Base-by-base conservation (phyloP, 1,140 invertebrate species). In the Achroia grisella region DNA sequence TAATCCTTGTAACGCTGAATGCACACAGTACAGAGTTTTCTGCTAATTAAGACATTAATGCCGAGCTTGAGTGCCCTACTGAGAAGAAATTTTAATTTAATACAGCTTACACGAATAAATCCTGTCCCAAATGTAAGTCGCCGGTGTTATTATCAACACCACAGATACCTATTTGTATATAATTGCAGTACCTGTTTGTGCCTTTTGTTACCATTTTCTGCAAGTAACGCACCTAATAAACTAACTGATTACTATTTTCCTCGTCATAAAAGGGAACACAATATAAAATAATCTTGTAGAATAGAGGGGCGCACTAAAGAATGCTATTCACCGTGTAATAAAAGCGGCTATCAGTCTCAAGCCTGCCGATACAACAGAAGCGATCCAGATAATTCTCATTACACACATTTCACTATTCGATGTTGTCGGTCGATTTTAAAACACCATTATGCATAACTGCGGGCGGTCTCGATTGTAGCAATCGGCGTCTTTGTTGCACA, bases 321-420 rank as follows among this genome's bases (percentile, higher is more conserved):
- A 78, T 71, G 70, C 73, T 76, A 78, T 75, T 81, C 71, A 81
- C 60, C 56, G 59, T 65, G 58, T 52, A 64, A 75, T 71, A 79
- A 78, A 66, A 56, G 51, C 44, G 53, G 39, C 56, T 64, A 67
- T 62, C 49, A 53, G 60, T 55, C 58, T 61, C 61, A 64, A 63
- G 78, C 71, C 74, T 76, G 67, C 70, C 60, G 76, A 69, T 78
- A 71, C 73, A 71, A 84, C 80, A 72, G 80, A 71, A 84, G 80
- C 80, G 76, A 71, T 69, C 59, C 59, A 72, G 76, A 80, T 81
- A 81, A 84, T 81, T 80, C 72, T 81, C 72, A 84, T 84, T 82
- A 84, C 74, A 82, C 67, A 82, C 78, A 82, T 65, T 78, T 78
- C 56, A 63, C 78, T 75, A 69, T 80, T 75, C 62, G 76, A 64